phyloP scores from a whole-genome alignment of 37 sponge, comb jelly and placozoan genomes.

The Aplysina aerophoba region DNA sequence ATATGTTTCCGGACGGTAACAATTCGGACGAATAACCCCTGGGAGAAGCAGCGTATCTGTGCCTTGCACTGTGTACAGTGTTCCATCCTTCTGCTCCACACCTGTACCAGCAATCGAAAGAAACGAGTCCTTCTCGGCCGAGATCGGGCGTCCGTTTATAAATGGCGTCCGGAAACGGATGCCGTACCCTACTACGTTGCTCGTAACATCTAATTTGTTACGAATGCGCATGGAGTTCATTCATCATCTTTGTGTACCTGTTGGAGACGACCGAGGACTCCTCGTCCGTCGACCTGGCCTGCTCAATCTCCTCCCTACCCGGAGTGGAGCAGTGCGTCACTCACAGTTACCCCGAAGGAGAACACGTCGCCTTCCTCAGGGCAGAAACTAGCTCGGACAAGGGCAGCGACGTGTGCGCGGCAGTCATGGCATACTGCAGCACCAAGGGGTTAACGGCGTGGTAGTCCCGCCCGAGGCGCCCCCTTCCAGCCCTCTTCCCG shows the following conservation, averaged over 20 bases:
- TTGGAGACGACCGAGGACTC: background rate
- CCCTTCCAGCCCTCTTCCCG: background rate
- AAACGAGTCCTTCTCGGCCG: background rate
- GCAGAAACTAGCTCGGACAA: background rate
- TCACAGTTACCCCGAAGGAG: background rate
- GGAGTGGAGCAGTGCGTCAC: background rate
- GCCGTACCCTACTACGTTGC: slow-evolving; percentile 32
- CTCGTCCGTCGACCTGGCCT: background rate
- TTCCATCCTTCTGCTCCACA: slow-evolving; percentile 31
- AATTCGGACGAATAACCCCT: background rate
- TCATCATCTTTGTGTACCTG: background rate
- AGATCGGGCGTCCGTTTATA: slow-evolving; percentile 26
- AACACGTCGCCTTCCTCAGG: background rate
- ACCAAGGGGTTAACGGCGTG: background rate
- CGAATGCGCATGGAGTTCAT: background rate
- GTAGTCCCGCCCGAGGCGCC: background rate
- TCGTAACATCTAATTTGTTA: too few species aligned
- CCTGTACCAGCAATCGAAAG: slow-evolving; percentile 22
- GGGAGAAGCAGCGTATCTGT: background rate
- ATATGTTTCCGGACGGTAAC: slow-evolving; percentile 16
- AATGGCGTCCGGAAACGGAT: slow-evolving; percentile 33
- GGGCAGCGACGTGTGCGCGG: background rate
- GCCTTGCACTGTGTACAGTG: slow-evolving; percentile 24
- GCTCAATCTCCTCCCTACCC: background rate
- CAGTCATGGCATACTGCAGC: background rate